Conservation (phyloP, 2,113 vertebrate genomes). For the Gobius niger region DNA sequence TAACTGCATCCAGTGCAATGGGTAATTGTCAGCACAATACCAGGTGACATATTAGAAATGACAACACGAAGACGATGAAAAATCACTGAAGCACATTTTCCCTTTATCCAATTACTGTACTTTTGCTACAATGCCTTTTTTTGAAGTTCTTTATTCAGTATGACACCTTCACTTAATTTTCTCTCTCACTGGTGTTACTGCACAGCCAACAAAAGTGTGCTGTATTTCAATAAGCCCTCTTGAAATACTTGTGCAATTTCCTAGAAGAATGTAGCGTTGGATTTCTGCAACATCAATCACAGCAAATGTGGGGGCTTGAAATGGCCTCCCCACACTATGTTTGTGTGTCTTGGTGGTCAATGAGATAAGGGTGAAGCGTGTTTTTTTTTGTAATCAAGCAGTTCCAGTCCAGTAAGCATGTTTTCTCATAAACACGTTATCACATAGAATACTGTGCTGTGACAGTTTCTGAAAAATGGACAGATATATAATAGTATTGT, state of each 20-base stretch:
- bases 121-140: conserved; percentile 20
- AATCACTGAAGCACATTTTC: conserved; percentile 38
- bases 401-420: not conserved
- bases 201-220: conserved; percentile 18
- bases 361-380: conserved; percentile 10
- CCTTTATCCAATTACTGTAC: conserved; percentile 24
- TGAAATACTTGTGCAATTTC: conserved; percentile 57
- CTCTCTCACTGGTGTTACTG: conserved; percentile 23
- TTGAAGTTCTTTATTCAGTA: conserved; percentile 6
- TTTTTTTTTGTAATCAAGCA: not conserved
- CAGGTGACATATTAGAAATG: conserved; percentile 27
- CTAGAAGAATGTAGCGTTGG: conserved; percentile 60
- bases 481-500: not conserved
- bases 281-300: conserved; percentile 61
- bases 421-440: not conserved
- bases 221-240: conserved; percentile 51
- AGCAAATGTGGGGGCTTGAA: conserved; percentile 40
- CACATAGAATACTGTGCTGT: not conserved
- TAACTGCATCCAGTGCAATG: conserved; percentile 25
- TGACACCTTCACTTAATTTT: conserved; percentile 34
- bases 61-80: conserved; percentile 31
- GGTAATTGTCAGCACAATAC: conserved; percentile 58
- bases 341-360: conserved; percentile 20
- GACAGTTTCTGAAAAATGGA: not conserved
- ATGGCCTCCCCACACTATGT: conserved; percentile 17